Evolutionary conservation across 2,797 vertebrate species (phyloP), one percentile per base, ranked within the genome.

Genomic region (Taeniopygia guttata): DNA sequence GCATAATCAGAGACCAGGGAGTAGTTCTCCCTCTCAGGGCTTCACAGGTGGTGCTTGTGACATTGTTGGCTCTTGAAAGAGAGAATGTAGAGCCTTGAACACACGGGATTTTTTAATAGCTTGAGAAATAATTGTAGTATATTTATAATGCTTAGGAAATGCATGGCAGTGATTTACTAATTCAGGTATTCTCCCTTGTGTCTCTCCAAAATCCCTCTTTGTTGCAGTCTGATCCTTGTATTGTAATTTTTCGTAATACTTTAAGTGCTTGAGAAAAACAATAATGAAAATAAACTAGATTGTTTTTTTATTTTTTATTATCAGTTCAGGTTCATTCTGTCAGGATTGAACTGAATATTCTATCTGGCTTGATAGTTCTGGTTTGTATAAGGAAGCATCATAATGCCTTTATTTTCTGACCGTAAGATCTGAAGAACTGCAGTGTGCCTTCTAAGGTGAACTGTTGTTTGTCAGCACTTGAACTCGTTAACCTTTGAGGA

Each of bases 1-100:
- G 77, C 69, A 81, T 96, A 94, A 96, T 93, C 91, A 52, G 87
- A 75, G 76, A 76, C 23, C 34, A 56, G 80, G 59, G 67, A 92
- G 54, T 46, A 76, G 16, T 66, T 84, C 25, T 92, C 13, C n/a
- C 58, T 84, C 49, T 58, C 76, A 55, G 82, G 62, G 77, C 26
- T 80, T 94, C 14, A 2, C 69, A 91, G 91, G 89, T 92, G 84
- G 19, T 89, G 67, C 66, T 90, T 48, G 40, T 78, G 84, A 75
- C 55, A 75, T 68, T 43, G 49, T 9, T 67, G 49, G 43, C 69
- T 94, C 51, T 76, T 86, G 70, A 78, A 72, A 64, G 43, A 78
- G 40, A 83, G 40, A 91, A 45, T 11, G 38, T 48, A 64, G 43
- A 73, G 16, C 36, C 43, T 72, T 64, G 34, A 86, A 42, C 60